These are phyloP conservation scores for Coleophora deauratella DNA, from an alignment of 2,888 invertebrate genomes.

Conservation along the genomic window DNA sequence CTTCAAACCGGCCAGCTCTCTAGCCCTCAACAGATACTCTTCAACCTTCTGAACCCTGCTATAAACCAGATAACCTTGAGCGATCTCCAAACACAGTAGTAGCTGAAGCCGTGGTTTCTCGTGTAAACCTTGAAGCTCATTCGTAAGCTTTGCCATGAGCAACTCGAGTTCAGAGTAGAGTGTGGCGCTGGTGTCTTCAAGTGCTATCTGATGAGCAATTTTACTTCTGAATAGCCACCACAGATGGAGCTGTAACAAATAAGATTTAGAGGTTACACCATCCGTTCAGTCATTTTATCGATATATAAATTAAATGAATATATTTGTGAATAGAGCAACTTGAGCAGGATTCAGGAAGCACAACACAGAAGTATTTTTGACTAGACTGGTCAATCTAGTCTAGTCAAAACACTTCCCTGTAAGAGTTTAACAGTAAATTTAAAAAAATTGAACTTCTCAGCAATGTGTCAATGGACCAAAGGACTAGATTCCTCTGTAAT, in stretches of 20 bases:
- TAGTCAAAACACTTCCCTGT: too few species aligned
- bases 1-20: conserved; percentile 76
- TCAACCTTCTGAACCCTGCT: conserved; percentile 82
- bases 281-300: too few species aligned
- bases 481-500: too few species aligned
- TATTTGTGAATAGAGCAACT: too few species aligned
- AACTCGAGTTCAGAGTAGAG: conserved; percentile 75
- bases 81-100: conserved; percentile 64
- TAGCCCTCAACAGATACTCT: conserved; percentile 77
- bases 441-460: too few species aligned
- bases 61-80: conserved; percentile 82
- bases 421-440: too few species aligned
- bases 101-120: conserved; percentile 46
- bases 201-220: conserved; percentile 81
- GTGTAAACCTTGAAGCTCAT: conserved; percentile 43
- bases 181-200: conserved; percentile 84
- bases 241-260: conserved; percentile 40
- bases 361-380: too few species aligned
- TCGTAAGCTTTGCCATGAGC: conserved; percentile 56
- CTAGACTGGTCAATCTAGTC: too few species aligned
- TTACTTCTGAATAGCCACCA: conserved; percentile 87
- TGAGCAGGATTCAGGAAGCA: too few species aligned
- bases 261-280: too few species aligned
- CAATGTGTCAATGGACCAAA: too few species aligned
- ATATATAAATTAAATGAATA: too few species aligned